Percentiles rank a stretch among this genome's conserved stretches.
Conservation (phyloP, 2,888 invertebrate species). For the Nemoura dubitans region DNA sequence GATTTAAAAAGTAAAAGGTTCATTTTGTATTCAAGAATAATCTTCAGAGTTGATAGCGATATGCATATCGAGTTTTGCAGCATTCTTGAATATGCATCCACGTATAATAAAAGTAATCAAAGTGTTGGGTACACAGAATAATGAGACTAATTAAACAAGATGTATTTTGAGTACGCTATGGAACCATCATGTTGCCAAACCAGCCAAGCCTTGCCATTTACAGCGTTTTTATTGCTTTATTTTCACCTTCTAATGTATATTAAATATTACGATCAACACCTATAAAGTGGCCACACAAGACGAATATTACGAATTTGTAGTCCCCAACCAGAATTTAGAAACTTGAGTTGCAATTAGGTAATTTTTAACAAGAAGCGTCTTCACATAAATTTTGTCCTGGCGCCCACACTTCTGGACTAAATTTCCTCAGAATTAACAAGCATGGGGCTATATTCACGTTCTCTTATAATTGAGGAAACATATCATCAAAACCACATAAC, state of each 20-base stretch:
- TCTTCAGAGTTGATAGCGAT: not conserved
- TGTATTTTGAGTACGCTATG: not conserved
- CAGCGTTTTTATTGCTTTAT: not conserved
- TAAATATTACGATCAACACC: not conserved
- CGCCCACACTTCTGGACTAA: not conserved
- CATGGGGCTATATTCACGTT: not conserved
- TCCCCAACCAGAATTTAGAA: not conserved
- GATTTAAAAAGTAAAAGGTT: not conserved
- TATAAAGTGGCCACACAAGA: not conserved
- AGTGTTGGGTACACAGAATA: slow-evolving; percentile 7
- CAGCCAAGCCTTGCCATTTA: not conserved
- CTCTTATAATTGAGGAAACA: not conserved
- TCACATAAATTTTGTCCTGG: not conserved
- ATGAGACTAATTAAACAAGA: not conserved
- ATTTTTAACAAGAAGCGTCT: not conserved
- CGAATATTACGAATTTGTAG: not conserved
- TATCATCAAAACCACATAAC: not conserved
- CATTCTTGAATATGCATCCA: not conserved
- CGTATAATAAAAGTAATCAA: not conserved
- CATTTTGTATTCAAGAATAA: not conserved
- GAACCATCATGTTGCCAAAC: not conserved
- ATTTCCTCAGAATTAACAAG: not conserved
- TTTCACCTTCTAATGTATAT: not conserved
- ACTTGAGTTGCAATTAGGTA: not conserved
- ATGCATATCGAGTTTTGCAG: not conserved